Percentiles rank a stretch among this genome's conserved stretches.
These are phyloP conservation scores for Pseudachorutes palmiensis DNA, from an alignment of 1,140 invertebrate species.

Conservation along the genomic window DNA sequence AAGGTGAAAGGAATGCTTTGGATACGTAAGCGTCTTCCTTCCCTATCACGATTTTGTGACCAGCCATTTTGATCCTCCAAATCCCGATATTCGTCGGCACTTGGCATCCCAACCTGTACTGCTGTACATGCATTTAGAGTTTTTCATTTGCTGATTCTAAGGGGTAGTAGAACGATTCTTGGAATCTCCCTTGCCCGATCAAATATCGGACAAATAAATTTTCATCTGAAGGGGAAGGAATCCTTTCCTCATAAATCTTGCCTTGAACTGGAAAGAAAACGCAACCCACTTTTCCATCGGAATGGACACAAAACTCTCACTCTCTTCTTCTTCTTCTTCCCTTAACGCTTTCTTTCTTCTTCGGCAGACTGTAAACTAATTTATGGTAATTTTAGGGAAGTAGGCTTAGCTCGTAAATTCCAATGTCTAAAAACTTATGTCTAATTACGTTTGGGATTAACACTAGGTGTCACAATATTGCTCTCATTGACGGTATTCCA, in stretches of 20 bases:
- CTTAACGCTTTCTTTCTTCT: no score
- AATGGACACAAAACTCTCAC: not conserved
- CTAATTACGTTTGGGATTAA: not conserved
- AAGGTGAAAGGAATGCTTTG: no score
- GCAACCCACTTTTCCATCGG: not conserved
- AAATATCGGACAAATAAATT: constrained; percentile 8
- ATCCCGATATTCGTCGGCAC: no score
- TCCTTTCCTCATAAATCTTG: constrained; percentile 3
- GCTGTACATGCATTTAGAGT: no score
- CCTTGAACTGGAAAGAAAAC: not conserved
- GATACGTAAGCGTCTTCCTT: no score
- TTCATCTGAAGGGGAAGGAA: not conserved
- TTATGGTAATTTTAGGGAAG: constrained; percentile 3
- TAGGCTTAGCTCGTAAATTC: not conserved
- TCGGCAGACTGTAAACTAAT: constrained; percentile 1
- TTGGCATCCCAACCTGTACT: no score
- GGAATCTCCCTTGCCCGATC: not conserved
- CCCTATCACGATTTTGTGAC: no score
- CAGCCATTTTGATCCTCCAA: no score
- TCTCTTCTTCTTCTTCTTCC: no score
- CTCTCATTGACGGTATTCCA: constrained; percentile 62
- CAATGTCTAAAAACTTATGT: not conserved
- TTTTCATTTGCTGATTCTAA: no score
- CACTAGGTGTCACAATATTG: constrained; percentile 59
- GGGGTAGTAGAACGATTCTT: constrained; percentile 2